Conservation (phyloP, 2,888 invertebrate species). For the Ichneumon xanthorius region DNA sequence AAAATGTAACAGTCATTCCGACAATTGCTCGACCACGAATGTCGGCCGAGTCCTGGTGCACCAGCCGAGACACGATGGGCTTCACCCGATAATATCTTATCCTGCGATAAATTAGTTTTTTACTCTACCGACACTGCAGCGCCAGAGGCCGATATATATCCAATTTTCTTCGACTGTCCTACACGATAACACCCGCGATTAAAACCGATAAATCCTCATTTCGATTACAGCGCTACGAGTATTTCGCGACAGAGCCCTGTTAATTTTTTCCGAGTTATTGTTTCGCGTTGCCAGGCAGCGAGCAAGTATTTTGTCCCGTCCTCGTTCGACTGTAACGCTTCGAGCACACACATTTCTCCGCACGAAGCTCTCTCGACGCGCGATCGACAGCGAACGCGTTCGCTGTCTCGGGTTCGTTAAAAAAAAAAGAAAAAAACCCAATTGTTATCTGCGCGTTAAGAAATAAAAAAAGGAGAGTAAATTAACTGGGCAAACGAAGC, state of each 20-base stretch:
- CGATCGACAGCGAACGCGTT: background rate
- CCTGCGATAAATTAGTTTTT: background rate
- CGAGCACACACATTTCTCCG: background rate
- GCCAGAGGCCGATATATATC: background rate
- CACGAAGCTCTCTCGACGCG: background rate
- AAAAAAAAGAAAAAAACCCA: background rate
- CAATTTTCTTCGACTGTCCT: background rate
- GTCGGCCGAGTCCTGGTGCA: background rate
- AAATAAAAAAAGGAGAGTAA: background rate
- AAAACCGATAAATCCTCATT: background rate
- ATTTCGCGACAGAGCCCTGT: background rate
- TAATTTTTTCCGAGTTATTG: slow-evolving; percentile 21
- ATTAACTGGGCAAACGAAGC: slow-evolving; percentile 1
- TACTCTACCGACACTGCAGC: background rate
- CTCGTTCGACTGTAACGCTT: background rate
- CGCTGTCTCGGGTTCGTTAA: background rate
- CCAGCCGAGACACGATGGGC: background rate
- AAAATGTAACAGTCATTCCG: background rate
- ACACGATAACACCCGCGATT: background rate
- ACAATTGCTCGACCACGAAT: background rate
- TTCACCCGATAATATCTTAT: background rate
- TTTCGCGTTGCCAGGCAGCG: slow-evolving; percentile 61
- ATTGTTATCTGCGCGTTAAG: slow-evolving; percentile 1
- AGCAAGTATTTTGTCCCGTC: background rate
- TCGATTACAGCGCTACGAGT: background rate